A percentile compares a stretch with the other conserved stretches of the same genome.
Conservation (phyloP, 2,888 invertebrate species). For the Amblyjoppa proteus region DNA sequence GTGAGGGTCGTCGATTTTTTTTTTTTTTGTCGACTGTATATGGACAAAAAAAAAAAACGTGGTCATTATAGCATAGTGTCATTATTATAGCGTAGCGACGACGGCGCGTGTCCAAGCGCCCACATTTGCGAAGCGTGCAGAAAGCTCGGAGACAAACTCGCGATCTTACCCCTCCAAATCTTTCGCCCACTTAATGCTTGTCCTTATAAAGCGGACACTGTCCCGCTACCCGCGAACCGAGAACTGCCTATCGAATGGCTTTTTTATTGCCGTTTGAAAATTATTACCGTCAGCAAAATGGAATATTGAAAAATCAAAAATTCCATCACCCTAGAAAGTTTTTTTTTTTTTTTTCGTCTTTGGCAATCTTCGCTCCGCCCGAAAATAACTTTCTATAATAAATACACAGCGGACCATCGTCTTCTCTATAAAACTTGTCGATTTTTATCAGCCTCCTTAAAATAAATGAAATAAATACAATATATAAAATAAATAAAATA, state of each 20-base stretch:
- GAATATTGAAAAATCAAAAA: slow-evolving; percentile 1
- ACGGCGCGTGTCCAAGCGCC: slow-evolving; percentile 5
- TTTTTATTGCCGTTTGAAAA: slow-evolving; percentile 36
- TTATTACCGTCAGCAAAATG: slow-evolving; percentile 1
- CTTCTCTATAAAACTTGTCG: neutral
- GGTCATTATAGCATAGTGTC: neutral
- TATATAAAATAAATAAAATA: too few relatives aligned
- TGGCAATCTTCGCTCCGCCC: neutral
- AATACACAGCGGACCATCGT: neutral
- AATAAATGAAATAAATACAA: too few relatives aligned
- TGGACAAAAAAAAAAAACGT: neutral
- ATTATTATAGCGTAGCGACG: neutral
- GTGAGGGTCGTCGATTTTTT: neutral
- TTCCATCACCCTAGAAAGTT: slow-evolving; percentile 12
- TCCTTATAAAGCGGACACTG: slow-evolving; percentile 32
- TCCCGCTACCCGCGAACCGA: slow-evolving; percentile 16
- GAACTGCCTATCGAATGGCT: neutral
- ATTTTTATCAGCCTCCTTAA: neutral
- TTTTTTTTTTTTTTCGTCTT: neutral
- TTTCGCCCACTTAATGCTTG: slow-evolving; percentile 39
- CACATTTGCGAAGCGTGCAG: slow-evolving; percentile 31
- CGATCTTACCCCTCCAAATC: slow-evolving; percentile 19
- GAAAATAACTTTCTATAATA: neutral
- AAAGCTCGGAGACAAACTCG: slow-evolving; percentile 21
- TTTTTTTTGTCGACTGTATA: neutral